Conservation (phyloP, 2,797 vertebrate species). For the Hoplostethus atlanticus region DNA sequence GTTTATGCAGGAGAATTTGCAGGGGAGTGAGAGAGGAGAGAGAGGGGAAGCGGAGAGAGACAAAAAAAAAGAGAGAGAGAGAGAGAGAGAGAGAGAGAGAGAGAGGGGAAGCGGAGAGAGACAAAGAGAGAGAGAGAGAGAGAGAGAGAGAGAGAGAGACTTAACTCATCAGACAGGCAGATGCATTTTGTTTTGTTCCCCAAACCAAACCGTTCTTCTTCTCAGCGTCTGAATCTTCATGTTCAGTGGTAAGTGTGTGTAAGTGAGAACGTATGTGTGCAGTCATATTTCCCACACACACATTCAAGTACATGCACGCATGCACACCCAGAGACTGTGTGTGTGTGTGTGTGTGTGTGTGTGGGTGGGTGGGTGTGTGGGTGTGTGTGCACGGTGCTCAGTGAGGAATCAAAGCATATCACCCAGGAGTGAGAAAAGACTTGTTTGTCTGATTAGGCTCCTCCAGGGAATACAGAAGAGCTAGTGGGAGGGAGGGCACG, state of each 20-base stretch:
- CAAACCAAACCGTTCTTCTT: constrained; percentile 19
- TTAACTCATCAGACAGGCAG: constrained; percentile 12
- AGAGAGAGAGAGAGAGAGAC: not conserved
- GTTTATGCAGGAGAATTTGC: constrained; percentile 18
- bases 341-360: not conserved
- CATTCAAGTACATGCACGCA: not conserved
- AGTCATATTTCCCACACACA: not conserved
- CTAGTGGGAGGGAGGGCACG: constrained; percentile 25
- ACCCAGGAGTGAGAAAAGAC: constrained; percentile 54
- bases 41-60: not conserved
- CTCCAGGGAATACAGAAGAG: constrained; percentile 57
- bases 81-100: not conserved
- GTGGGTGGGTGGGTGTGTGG: not conserved
- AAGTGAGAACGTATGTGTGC: not conserved
- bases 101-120: not conserved
- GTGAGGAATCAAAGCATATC: constrained; percentile 57
- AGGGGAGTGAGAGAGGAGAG: constrained; percentile 10
- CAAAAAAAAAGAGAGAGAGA: not conserved
- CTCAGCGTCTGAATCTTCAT: constrained; percentile 19
- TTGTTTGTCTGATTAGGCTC: constrained; percentile 68
- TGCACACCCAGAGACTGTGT: not conserved
- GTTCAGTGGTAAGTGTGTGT: not conserved
- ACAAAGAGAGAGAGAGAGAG: constrained; percentile 4
- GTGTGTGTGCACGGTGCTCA: constrained; percentile 36
- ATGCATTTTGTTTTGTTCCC: constrained; percentile 37